These are phyloP conservation scores for Orestias chungarensis DNA, from an alignment of 2,797 vertebrate species.

Conservation along the genomic window DNA sequence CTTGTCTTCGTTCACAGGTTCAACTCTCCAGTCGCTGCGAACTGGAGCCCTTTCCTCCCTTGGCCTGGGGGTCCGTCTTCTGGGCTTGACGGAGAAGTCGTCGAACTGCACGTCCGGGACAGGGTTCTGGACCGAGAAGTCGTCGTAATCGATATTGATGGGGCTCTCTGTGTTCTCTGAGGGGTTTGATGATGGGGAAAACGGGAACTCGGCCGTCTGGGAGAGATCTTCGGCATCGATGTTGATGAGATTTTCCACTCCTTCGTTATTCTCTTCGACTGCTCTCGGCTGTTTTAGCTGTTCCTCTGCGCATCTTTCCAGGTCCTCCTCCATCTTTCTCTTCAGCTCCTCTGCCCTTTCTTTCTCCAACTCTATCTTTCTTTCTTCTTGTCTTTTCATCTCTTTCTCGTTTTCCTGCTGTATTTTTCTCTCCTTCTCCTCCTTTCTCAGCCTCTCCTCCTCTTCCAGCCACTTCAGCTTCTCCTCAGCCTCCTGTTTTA, in stretches of 20 bases:
- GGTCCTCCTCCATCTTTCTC: slow-evolving; percentile 29
- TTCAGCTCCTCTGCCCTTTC: slow-evolving; percentile 30
- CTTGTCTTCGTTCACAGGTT: slow-evolving; percentile 7
- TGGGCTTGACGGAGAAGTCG: slow-evolving; percentile 72
- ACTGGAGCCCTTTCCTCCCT: slow-evolving; percentile 18
- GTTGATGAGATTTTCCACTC: slow-evolving; percentile 33
- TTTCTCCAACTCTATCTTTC: slow-evolving; percentile 28
- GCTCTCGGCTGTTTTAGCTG: slow-evolving; percentile 21
- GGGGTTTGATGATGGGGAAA: neutral
- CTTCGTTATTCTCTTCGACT: slow-evolving; percentile 17
- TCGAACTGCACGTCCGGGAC: slow-evolving; percentile 54
- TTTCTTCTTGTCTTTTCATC: slow-evolving; percentile 22
- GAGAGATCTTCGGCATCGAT: slow-evolving; percentile 48
- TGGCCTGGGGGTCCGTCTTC: slow-evolving; percentile 35
- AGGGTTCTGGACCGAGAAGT: slow-evolving; percentile 62
- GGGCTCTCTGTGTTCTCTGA: neutral
- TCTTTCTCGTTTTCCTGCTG: no score
- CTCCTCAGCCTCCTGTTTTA: slow-evolving; percentile 12
- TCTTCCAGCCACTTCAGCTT: neutral
- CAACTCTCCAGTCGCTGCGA: neutral
- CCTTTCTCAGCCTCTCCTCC: neutral
- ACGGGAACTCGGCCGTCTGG: slow-evolving; percentile 13
- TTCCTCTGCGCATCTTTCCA: slow-evolving; percentile 30
- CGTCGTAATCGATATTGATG: slow-evolving; percentile 44
- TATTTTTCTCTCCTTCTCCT: neutral